Conservation (phyloP, 2,888 invertebrate genomes). For the Petrolisthes manimaculis region DNA sequence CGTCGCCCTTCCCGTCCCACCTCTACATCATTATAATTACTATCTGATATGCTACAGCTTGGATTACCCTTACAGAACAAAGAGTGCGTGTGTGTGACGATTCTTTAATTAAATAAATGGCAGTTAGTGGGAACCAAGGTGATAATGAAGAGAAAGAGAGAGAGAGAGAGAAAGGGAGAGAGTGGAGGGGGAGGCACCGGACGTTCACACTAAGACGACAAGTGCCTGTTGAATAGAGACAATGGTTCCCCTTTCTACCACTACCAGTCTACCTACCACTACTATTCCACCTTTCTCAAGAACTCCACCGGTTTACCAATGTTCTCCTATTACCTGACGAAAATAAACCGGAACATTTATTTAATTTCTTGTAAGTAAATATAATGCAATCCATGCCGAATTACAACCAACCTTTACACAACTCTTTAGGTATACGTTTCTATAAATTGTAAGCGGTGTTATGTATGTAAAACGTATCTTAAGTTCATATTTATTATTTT, state of each 20-base stretch:
- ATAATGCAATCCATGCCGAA: too few relatives aligned
- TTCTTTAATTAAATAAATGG: background rate
- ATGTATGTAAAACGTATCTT: too few relatives aligned
- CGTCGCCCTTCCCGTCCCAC: background rate
- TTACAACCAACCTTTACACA: too few relatives aligned
- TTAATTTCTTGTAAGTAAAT: too few relatives aligned
- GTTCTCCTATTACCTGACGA: too few relatives aligned
- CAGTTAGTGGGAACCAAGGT: background rate
- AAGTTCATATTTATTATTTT: too few relatives aligned
- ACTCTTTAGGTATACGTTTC: too few relatives aligned
- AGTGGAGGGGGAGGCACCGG: background rate
- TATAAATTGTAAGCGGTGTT: too few relatives aligned
- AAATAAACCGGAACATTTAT: too few relatives aligned
- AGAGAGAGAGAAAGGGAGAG: slow-evolving; percentile 22
- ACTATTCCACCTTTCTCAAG: too few relatives aligned
- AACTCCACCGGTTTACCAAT: too few relatives aligned
- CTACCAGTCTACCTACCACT: background rate
- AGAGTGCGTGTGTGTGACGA: too few relatives aligned
- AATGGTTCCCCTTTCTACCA: background rate
- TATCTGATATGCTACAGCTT: background rate
- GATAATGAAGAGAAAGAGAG: background rate
- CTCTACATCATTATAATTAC: background rate
- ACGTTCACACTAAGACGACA: background rate
- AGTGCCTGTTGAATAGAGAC: background rate
- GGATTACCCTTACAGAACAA: background rate